Evolutionary conservation across 2,113 vertebrate genomes (phyloP), one percentile per base, ranked within the genome.

Genomic region (Acanthochromis polyacanthus): DNA sequence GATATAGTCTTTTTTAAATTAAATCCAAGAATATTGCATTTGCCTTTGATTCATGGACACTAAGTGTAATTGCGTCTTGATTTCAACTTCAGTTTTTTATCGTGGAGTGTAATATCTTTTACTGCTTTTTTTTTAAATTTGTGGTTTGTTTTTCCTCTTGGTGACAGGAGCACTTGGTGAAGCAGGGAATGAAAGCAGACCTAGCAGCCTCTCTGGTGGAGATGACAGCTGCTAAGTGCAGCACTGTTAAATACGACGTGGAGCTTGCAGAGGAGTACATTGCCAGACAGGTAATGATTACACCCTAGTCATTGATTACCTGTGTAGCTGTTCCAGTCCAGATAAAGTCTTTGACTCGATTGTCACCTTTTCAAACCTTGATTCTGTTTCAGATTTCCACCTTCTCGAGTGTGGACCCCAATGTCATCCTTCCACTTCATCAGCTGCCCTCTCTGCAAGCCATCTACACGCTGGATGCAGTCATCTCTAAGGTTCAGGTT

Each of bases 211-310:
- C 96, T 56, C 91, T 99, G 43, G 89, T 96, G 11, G 97, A 98
- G 50, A 69, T 95, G 86, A 96, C 96, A 0, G 94, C 94, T 7
- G 91, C 94, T 71, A 97, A 96, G 89, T 99, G 98, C 90, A 97
- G 95, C 83, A 96, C 95, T 0, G 96, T 99, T 52, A 99, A 97
- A 72, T 98, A 99, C 0, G 98, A 99, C 0, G 97, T 99, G 75
- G 97, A 99, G 50, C 95, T 99, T 60, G 98, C 97, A 17, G 98
- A 99, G 88, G 98, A 99, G n/a, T 99, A 98, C 90, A 98, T 99
- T 71, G 97, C 97, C 77, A 94, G 95, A 78, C 98, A 99, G 96
- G 98, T 99, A 71, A 64, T 81, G 2, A 36, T 30, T 61, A 25
- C 7, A 1, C 2, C 12, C 0, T 36, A n/a, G 4, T 12, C 17